Base-by-base conservation (phyloP, 2,888 invertebrate species). In the Hartigia nigra region DNA sequence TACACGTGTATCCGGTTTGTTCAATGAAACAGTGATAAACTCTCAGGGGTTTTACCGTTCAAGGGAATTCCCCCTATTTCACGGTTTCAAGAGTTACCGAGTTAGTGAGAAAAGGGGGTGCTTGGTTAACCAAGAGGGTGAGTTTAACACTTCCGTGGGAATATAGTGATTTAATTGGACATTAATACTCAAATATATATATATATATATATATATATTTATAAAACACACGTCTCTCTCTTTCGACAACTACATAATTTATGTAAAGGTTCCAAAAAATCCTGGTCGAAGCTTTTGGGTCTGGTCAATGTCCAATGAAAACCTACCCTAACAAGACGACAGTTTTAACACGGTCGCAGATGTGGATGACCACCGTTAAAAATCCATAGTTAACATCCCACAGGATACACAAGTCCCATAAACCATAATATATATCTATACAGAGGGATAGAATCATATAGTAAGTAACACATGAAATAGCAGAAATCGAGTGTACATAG, bases 311-410 rank as follows among this genome's bases (percentile, higher is more conserved):
- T 82, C 83, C 80, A 79, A 79, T 3, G 34, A 32, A 55, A 1
- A 76, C 80, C 83, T 81, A 76, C 80, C 80, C 84, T 81, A 79
- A 81, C 79, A 79, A 77, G 80, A 82, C 75, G 80, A 83, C 79
- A 83, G 84, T 81, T 81, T 81, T 75, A 70, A 79, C 76, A 78
- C 78, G 81, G 84, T 81, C 85, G 82, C 86, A 86, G 85, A 85
- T 85, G 86, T 76, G 78, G 78, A 76, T 76, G 74, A 76, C 86
- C 82, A 83, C 83, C 84, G 84, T 85, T 72, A 72, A 72, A 72
- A 72, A 72, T 72, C 32, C 31, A 72, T 72, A 31, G 72, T 31
- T 34, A 34, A 72, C 72, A 72, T 72, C 31, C 72, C 72, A 14
- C 72, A 72, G 72, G 72, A 72, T 72, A 34, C 72, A 31, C 72